Base-by-base conservation (phyloP, 2,797 vertebrate species). In the Eulemur mongoz region DNA sequence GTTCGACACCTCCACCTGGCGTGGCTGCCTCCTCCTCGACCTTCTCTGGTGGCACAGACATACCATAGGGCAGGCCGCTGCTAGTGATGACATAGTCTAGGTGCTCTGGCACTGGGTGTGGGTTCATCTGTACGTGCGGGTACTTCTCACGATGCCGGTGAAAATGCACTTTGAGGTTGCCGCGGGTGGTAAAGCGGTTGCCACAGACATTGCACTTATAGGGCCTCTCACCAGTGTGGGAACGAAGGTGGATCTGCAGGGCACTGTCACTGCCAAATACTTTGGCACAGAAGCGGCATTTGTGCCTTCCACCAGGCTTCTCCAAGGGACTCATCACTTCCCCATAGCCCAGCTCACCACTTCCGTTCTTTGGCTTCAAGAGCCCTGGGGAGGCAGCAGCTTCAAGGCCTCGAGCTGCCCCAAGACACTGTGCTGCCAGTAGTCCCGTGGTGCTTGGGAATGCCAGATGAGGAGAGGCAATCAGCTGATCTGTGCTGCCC, bases 141-240 rank as follows among this genome's bases (percentile, higher is more conserved):
- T 99, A 99, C 97, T 99, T 99, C 96, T 99, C 99, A 30, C 99
- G 99, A 94, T 99, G 99, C 8, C 99, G 99, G 79, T 99, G 98
- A 94, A 99, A 99, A 97, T 99, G 99, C 38, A 99, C 99, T 97
- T 99, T 99, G 35, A 99, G 99, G 98, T 99, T 99, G 57, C 99
- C 99, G 1, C 99, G 98, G 13, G 99, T 99, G 93, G 99, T 99
- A 97, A 99, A 99, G 48, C 99, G 99, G 96, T 99, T 99, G 81
- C 99, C 99, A 80, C 99, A 99, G 57, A 99, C 99, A 9, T 99
- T 99, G 96, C 99, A 99, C 97, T 99, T 99, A 96, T 99, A 99
- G 45, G 99, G 99, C 48, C 99, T 98, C 96, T 99, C 99, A 0
- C 99, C 99, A 0, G 99, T 99, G 97, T 99, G 99, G 23, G 99